Conservation (phyloP, 2,888 invertebrate species). For the Nasonia oneida region DNA sequence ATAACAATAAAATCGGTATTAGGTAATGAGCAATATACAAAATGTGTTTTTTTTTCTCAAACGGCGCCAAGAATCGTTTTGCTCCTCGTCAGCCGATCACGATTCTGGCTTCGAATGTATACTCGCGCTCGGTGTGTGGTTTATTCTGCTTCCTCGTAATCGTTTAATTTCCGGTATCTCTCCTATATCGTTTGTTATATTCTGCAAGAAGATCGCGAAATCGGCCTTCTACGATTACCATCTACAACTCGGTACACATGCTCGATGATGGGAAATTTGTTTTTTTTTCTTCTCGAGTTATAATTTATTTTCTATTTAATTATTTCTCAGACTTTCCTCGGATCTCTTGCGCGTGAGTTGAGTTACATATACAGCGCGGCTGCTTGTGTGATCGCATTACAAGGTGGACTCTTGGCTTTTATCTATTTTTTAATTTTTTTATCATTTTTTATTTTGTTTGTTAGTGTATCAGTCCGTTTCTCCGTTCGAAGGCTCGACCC, state of each 20-base stretch:
- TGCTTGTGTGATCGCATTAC: constrained; percentile 30
- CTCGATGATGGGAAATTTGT: constrained; percentile 47
- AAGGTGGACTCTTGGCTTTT: constrained; percentile 34
- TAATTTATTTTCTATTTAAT: constrained; percentile 30
- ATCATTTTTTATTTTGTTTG: constrained; percentile 43
- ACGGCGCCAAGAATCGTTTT: constrained; percentile 32
- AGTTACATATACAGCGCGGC: constrained; percentile 27
- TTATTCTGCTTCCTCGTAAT: not conserved
- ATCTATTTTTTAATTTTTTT: constrained; percentile 24
- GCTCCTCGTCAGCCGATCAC: not conserved
- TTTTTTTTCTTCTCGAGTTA: constrained; percentile 31
- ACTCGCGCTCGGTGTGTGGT: not conserved
- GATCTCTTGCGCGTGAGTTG: constrained; percentile 32
- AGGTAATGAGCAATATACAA: constrained; percentile 41
- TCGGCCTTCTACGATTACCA: constrained; percentile 48
- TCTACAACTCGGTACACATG: constrained; percentile 42
- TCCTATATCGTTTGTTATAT: not conserved
- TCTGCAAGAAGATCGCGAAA: constrained; percentile 48
- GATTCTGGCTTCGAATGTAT: constrained; percentile 6
- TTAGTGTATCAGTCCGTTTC: constrained; percentile 56
- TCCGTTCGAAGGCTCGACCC: constrained; percentile 55
- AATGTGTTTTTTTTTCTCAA: constrained; percentile 26
- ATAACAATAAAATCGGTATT: constrained; percentile 54
- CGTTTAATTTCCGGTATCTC: not conserved
- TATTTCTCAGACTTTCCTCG: constrained; percentile 60